Evolutionary conservation across 2,797 vertebrate genomes (phyloP), one percentile per base, ranked within the genome.

Genomic region (Podarcis lilfordi): DNA sequence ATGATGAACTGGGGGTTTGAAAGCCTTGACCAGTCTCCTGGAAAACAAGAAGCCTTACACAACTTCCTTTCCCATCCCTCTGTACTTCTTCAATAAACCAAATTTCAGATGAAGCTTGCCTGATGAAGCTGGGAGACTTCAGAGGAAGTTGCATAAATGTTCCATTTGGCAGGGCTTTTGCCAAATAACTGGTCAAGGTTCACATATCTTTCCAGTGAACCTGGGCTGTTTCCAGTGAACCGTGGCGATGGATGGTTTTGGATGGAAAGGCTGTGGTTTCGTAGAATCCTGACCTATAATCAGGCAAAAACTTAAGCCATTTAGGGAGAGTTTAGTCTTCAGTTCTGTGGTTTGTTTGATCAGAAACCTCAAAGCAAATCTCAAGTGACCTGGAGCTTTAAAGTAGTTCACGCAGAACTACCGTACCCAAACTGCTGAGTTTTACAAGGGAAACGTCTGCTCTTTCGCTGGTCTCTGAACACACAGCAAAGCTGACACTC

Each of bases 311-410:
- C 45, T 23, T 80, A 76, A 86, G 81, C 79, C 66, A 25, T 82
- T 90, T 88, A 90, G 37, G 78, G 75, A 88, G 83, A 55, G 87
- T 88, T 93, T 93, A 82, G 37, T 68, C 89, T 92, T 87, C 45
- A 80, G 10, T 85, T 86, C 84, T 3, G 0, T 85, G 68, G 55
- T 89, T 93, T 89, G 32, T 89, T 95, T 91, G 77, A 88, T 91
- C 61, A 83, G 69, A 91, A 92, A 37, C 81, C 71, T 91, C 86
- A 76, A 91, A 93, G 75, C 45, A 86, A 94, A 93, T 85, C 43
- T 88, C 55, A 76, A 91, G 84, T 82, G 77, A 93, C 89, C 13
- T 55, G 86, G 89, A 93, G 87, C 43, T 86, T 89, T 88, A 89
- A 91, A 82, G 82, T 86, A 25, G 82, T 50, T 71, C 85, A 55